phyloP scores from a whole-genome alignment of 2,113 vertebrate genomes.

The Strix uralensis region DNA sequence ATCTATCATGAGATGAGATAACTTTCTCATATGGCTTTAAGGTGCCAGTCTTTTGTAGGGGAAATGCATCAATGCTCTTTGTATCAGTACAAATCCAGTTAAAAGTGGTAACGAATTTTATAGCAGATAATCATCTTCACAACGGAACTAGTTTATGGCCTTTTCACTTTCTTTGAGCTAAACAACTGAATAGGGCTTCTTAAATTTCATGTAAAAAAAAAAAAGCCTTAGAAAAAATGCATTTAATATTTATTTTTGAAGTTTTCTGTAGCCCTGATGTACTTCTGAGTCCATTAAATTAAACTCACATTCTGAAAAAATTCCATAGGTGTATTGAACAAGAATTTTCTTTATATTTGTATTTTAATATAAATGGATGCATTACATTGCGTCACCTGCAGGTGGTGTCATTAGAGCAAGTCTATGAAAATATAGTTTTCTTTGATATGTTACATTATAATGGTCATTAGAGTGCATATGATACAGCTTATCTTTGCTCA shows the following conservation, averaged over 20 bases:
- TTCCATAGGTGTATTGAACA: not conserved
- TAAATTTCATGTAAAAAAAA: not conserved
- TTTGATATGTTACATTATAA: not conserved
- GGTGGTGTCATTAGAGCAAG: constrained; percentile 19
- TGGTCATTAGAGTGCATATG: not conserved
- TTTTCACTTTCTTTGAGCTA: not conserved
- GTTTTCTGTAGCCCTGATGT: not conserved
- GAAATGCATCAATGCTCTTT: not conserved
- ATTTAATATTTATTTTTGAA: not conserved
- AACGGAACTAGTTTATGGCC: not conserved
- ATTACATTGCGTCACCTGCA: not conserved
- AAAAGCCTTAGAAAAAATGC: not conserved
- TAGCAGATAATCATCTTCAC: not conserved
- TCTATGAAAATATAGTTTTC: not conserved
- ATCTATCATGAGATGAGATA: not conserved
- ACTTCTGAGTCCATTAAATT: not conserved
- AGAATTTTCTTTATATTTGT: not conserved
- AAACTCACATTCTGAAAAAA: not conserved
- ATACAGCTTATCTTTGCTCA: not conserved
- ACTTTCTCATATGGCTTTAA: not conserved
- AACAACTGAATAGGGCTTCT: not conserved
- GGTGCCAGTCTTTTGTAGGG: not conserved
- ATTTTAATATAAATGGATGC: not conserved
- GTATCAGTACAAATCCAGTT: not conserved
- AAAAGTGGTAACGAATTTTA: not conserved